Conservation (phyloP, 2,888 invertebrate genomes). For the Clistopyga incitator region DNA sequence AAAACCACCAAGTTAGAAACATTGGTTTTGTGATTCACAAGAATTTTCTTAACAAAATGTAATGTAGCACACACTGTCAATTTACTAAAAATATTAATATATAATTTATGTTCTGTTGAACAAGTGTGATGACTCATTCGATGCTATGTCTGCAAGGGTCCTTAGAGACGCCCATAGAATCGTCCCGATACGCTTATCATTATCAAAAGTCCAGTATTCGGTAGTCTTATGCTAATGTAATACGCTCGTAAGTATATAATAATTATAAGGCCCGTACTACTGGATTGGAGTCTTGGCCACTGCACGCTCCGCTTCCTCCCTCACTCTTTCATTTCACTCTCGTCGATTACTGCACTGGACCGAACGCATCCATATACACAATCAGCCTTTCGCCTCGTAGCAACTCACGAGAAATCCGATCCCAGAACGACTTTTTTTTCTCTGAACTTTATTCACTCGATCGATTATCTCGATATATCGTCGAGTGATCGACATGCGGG, state of each 20-base stretch:
- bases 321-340: conserved; percentile 25
- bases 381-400: conserved; percentile 29
- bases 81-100: not conserved
- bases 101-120: not conserved
- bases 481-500: conserved; percentile 7
- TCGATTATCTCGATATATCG: conserved; percentile 18
- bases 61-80: not conserved
- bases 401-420: conserved; percentile 24
- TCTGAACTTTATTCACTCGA: not conserved
- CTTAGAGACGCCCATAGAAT: not conserved
- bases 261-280: conserved; percentile 65
- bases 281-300: conserved; percentile 57
- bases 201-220: conserved; percentile 53
- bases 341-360: conserved; percentile 10
- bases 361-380: not conserved
- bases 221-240: conserved; percentile 70
- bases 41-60: not conserved
- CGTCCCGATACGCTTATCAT: conserved; percentile 8
- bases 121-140: conserved; percentile 4
- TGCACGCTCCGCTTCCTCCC: not conserved
- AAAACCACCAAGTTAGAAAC: too few species aligned
- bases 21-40: not conserved
- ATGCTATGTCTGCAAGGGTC: not conserved
- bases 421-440: conserved; percentile 15
- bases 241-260: conserved; percentile 68